A percentile compares a stretch with the other conserved stretches of the same genome.
Evolutionary conservation across 2,797 vertebrate species (phyloP).

Genomic region (Myotis findleyi): DNA sequence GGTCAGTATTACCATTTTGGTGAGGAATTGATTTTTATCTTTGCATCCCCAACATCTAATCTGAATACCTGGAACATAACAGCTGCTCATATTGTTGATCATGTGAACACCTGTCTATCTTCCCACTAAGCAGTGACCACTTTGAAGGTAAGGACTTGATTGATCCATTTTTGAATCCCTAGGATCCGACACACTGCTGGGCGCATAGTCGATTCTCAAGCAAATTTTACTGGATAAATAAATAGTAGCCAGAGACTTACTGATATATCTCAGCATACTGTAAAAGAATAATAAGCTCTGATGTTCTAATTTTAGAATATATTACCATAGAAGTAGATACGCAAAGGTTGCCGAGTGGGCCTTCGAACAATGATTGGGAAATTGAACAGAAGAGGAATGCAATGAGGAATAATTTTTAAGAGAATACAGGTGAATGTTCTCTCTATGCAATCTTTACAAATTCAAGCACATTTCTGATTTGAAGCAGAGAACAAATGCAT

Average conservation of each 20-base stretch:
- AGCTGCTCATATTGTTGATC: conserved; percentile 12
- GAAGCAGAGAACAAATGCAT: neutral
- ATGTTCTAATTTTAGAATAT: neutral
- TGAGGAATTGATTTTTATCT: conserved; percentile 26
- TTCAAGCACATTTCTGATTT: neutral
- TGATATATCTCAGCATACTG: neutral
- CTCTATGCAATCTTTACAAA: neutral
- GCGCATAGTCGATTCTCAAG: neutral
- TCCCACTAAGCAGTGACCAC: neutral
- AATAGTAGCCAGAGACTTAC: neutral
- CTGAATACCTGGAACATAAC: neutral
- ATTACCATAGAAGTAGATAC: neutral
- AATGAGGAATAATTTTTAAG: neutral
- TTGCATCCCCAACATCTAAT: neutral
- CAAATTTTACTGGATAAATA: neutral
- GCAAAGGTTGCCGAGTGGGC: neutral
- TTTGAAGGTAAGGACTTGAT: neutral
- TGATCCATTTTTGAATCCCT: neutral
- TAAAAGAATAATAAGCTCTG: neutral
- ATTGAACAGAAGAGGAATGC: neutral
- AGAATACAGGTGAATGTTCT: neutral
- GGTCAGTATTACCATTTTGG: neutral
- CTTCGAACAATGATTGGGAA: neutral
- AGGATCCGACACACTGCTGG: neutral
- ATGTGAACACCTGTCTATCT: neutral